A percentile compares a stretch with the other conserved stretches of the same genome.
These are phyloP conservation scores for Amyelois transitella DNA, from an alignment of 1,140 invertebrate species.

Conservation along the genomic window DNA sequence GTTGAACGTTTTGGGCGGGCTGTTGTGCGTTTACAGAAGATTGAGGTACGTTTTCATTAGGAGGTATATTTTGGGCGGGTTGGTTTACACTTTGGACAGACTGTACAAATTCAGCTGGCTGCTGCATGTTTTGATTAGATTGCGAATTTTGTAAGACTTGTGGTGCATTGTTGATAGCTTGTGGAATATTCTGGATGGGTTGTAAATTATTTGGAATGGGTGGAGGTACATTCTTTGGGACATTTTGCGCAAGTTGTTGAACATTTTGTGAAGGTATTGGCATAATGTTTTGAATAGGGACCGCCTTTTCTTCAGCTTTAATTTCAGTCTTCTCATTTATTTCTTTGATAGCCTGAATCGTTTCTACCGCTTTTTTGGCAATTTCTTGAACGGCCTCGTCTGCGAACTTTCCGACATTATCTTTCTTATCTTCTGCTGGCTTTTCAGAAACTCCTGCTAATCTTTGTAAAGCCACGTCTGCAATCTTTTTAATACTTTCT, in stretches of 20 bases:
- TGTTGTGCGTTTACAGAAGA: neutral
- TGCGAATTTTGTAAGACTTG: no score
- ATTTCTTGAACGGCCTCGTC: conserved; percentile 54
- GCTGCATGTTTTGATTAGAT: no score
- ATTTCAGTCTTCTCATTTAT: conserved; percentile 24
- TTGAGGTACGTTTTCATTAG: no score
- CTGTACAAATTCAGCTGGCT: neutral
- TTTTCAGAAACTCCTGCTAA: conserved; percentile 53
- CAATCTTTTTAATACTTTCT: conserved; percentile 71
- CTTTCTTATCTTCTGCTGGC: conserved; percentile 29
- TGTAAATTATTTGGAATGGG: no score
- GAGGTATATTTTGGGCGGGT: neutral
- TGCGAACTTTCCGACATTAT: conserved; percentile 41
- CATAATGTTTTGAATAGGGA: neutral
- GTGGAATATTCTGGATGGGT: no score
- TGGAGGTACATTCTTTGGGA: no score
- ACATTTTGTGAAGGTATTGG: neutral
- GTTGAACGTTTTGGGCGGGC: neutral
- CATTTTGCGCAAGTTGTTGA: neutral
- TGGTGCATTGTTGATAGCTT: no score
- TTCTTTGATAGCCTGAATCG: conserved; percentile 53
- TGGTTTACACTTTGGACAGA: neutral
- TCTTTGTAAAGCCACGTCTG: conserved; percentile 65
- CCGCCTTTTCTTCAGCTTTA: conserved; percentile 6
- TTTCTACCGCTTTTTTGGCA: conserved; percentile 51